Percentiles rank a stretch among this genome's conserved stretches.
Conservation (phyloP, 2,888 invertebrate species). For the Craniophora ligustri region DNA sequence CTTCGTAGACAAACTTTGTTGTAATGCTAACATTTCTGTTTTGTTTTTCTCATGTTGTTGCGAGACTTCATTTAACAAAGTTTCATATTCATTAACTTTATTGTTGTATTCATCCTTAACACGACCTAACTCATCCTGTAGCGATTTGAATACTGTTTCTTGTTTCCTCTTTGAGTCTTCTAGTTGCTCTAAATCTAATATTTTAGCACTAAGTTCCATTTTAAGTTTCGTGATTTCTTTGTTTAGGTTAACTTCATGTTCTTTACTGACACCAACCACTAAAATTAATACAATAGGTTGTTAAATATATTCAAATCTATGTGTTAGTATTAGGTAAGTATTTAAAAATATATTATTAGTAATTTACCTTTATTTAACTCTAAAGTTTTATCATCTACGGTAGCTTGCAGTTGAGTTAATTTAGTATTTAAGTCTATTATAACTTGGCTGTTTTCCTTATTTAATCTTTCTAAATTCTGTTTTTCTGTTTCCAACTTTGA, state of each 20-base stretch:
- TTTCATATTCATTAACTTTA: slow-evolving; percentile 85
- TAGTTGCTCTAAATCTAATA: slow-evolving; percentile 85
- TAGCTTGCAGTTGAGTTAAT: slow-evolving; percentile 81
- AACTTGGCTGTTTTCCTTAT: slow-evolving; percentile 83
- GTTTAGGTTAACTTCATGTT: slow-evolving; percentile 83
- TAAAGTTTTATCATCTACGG: slow-evolving; percentile 84
- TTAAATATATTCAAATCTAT: background rate
- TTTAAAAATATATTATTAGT: background rate
- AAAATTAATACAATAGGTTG: slow-evolving; percentile 47
- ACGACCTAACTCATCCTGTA: slow-evolving; percentile 78
- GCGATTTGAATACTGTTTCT: slow-evolving; percentile 71
- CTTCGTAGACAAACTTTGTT: slow-evolving; percentile 75
- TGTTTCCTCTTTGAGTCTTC: slow-evolving; percentile 80
- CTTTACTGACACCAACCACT: slow-evolving; percentile 82
- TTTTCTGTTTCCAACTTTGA: slow-evolving; percentile 84
- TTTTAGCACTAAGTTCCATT: slow-evolving; percentile 88
- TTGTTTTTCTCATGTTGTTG: slow-evolving; percentile 81
- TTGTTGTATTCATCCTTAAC: slow-evolving; percentile 76
- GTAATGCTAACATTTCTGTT: slow-evolving; percentile 77
- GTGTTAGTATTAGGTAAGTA: background rate
- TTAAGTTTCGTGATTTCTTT: slow-evolving; percentile 86
- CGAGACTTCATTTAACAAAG: slow-evolving; percentile 77
- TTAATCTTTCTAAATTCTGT: slow-evolving; percentile 81
- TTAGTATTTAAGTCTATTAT: slow-evolving; percentile 84
- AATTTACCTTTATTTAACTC: slow-evolving; percentile 85